phyloP scores from a whole-genome alignment of 2,888 invertebrate species.

The Mellilla xanthometata region DNA sequence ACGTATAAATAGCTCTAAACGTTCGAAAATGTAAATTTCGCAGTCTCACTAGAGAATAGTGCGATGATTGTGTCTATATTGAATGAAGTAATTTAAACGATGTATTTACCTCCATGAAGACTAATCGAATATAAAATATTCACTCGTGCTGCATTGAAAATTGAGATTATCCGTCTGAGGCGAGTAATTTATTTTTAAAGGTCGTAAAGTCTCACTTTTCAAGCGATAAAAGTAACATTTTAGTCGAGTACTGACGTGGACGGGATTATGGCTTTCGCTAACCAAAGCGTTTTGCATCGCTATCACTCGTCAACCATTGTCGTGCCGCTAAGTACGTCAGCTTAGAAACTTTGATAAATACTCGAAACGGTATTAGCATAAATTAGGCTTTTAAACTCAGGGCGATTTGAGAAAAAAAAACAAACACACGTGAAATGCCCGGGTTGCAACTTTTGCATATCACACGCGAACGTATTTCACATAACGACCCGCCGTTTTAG shows the following conservation, averaged over 20 bases:
- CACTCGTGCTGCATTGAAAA: constrained; percentile 61
- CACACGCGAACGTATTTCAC: constrained; percentile 72
- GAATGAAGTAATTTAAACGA: constrained; percentile 45
- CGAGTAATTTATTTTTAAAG: constrained; percentile 77
- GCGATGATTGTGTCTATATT: constrained; percentile 9
- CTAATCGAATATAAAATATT: constrained; percentile 66
- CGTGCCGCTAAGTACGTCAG: constrained; percentile 64
- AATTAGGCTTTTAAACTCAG: constrained; percentile 49
- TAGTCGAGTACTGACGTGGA: constrained; percentile 63
- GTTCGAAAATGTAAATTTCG: no score
- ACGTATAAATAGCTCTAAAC: background rate
- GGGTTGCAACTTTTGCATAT: constrained; percentile 62
- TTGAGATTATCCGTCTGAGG: constrained; percentile 61
- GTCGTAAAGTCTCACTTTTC: constrained; percentile 79
- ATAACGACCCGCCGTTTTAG: constrained; percentile 60
- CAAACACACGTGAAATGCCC: constrained; percentile 59
- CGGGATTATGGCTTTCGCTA: constrained; percentile 54
- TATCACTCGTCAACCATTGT: constrained; percentile 67
- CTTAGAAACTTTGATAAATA: constrained; percentile 45
- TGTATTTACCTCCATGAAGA: constrained; percentile 61
- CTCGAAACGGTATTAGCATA: constrained; percentile 59
- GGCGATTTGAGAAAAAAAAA: constrained; percentile 52
- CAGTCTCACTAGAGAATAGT: background rate
- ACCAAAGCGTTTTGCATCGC: constrained; percentile 50
- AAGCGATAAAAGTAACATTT: constrained; percentile 78